Base-by-base conservation (phyloP, 2,113 vertebrate species). In the Forbesichthys papilliferus region DNA sequence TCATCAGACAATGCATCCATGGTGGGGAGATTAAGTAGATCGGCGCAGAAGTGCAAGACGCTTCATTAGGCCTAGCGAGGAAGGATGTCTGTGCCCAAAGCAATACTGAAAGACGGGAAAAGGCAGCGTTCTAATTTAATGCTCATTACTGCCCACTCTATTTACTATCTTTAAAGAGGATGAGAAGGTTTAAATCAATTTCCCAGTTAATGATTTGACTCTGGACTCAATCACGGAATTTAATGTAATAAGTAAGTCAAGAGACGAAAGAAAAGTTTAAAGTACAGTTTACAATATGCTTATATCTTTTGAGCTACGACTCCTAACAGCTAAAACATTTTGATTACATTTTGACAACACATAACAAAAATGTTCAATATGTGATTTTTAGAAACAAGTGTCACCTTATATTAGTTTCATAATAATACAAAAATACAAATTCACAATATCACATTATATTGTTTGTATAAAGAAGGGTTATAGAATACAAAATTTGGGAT, bases 1-100 rank as follows among this genome's bases (percentile, higher is more conserved):
- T 69, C 34, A 77, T 78, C 68, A 65, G 73, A 82, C 81, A 75
- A 83, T 48, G 69, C 59, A 48, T 66, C 64, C 77, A 48, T 68
- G 73, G 73, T 77, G 74, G 51, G 65, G 77, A 85, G 85, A 88
- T 86, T 79, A 88, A 90, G 84, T 84, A 88, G 74, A 70, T 77
- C 78, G 85, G 79, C 87, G 75, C 71, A 56, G 75, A 79, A 87
- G 78, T 65, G 80, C 81, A 81, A 27, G 54, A 82, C 72, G 88
- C 87, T 85, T 90, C 87, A 88, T 88, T 88, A 86, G 79, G 78
- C 81, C 79, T 69, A 70, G 82, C 66, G 68, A 81, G 84, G 75
- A 84, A 74, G 81, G 79, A 87, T 74, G 76, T 80, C 73, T 80
- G 63, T 48, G 85, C 82, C 86, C 11, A 49, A 59, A 82, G 83